Conservation (phyloP, 92 coral and sea anemone species). For the Epizoanthus scotinus region DNA sequence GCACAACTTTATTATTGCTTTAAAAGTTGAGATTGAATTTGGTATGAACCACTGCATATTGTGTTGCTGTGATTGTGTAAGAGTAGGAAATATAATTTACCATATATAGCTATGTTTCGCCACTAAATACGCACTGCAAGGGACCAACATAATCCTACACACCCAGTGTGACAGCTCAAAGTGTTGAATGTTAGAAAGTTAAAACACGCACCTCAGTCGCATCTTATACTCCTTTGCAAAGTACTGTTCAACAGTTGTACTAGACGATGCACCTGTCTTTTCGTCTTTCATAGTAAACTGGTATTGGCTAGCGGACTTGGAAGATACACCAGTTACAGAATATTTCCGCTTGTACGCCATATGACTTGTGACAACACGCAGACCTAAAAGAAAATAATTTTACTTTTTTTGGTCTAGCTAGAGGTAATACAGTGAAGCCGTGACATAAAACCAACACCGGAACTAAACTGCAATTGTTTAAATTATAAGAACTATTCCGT, state of each 20-base stretch:
- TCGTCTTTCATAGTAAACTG: constrained; percentile 57
- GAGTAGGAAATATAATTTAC: no score
- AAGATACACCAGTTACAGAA: constrained; percentile 61
- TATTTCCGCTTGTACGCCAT: constrained; percentile 73
- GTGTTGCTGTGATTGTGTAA: no score
- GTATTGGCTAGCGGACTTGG: constrained; percentile 50
- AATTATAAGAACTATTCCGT: no score
- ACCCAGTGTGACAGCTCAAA: no score
- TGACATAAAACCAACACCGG: neutral
- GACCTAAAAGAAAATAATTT: constrained; percentile 46
- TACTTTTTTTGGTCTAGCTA: neutral
- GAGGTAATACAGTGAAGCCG: neutral
- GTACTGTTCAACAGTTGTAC: constrained; percentile 73
- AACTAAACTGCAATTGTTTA: no score
- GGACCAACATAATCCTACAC: no score
- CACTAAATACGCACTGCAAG: no score
- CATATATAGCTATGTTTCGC: no score
- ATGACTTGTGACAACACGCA: constrained; percentile 74
- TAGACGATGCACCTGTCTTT: constrained; percentile 11
- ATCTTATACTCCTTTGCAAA: constrained; percentile 66
- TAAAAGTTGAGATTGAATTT: no score
- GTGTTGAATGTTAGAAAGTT: neutral
- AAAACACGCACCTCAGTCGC: constrained; percentile 54
- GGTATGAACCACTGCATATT: no score
- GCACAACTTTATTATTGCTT: no score